Base-by-base conservation (phyloP, 2,888 invertebrate genomes). In the Arenicola marina region DNA sequence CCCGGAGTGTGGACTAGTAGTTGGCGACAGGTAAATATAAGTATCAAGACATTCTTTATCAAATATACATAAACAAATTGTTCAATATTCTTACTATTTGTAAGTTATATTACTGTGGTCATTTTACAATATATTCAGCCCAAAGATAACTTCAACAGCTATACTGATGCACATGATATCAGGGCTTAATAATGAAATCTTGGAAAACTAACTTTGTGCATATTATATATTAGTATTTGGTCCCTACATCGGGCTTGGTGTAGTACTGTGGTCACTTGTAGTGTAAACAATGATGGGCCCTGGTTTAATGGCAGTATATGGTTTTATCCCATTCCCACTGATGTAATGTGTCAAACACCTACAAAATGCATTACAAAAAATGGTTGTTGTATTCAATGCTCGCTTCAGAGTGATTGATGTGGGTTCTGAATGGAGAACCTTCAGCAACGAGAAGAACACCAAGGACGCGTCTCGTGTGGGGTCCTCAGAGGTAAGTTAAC, bases 401-500 rank as follows among this genome's bases (percentile, higher is more conserved):
- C 24, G 44, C 56, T 61, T n/a, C 83, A 95, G 97, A 81, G 95
- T 99, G 0, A 96, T 99, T 71, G 99, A 99, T 85, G 99, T 99
- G n/a, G 97, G 99, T 38, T 97, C 98, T 2, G 99, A 99, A 85
- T 99, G 99, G 99, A 89, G 99, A 82, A 99, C 98, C 64, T 99
- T 99, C 85, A 96, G 95, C 79, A 99, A 98, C 83, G 99, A 99
- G 81, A 97, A 96, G 79, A 90, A 91, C 59, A 92, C 94, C 7
- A 93, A 93, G 0, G 99, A 99, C 85, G 97, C 98, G 2, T 96
- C 96, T 85, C 96, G 99, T 91, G 99, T 99, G 69, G 99, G 99
- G 87, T 97, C 97, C 0, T 95, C 98, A 0, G 99, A 99, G 77
- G 84, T 83, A 38, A 11, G n/a, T n/a, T n/a, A n/a, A n/a, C n/a